Base-by-base conservation (phyloP, 2,797 vertebrate species). In the Squalus acanthias region DNA sequence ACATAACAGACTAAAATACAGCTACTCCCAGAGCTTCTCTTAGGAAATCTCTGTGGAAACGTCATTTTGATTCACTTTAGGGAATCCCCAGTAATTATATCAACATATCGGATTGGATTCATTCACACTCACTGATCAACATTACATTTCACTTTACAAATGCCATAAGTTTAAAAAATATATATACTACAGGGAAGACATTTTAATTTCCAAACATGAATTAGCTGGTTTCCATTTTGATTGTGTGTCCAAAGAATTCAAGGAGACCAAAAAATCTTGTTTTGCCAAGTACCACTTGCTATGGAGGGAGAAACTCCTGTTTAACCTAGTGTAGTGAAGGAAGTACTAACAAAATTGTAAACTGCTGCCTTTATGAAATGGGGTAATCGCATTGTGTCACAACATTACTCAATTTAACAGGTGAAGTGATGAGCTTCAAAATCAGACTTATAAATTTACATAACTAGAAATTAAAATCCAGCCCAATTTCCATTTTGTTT, bases 181-280 rank as follows among this genome's bases (percentile, higher is more conserved):
- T 92, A 63, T 65, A n/a, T 15, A 91, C 53, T 15, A 63, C 0
- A n/a, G 15, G 91, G 65, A 91, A 67, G n/a, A n/a, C 7, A 24
- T 93, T 33, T 91, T 91, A n/a, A 93, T 65, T 65, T 92, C 13
- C 60, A 39, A 93, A 39, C n/a, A 67, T 93, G 20, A 93, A 93
- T 67, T 67, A 67, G 63, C 57, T 26, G 9, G 50, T 8, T 63
- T 33, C 57, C 7, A 65, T 63, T 33, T 91, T 20, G 29, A 93
- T 67, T 39, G 15, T 10, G 60, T 39, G 12, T 13, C 63, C 63
- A 93, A 91, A 91, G 29, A 91, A 91, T 3, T 91, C 57, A 89
- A 53, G 29, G 33, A 76, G 20, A 85, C 57, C 29, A 33, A 60
- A 89, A 12, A 89, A 57, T 1, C 57, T 5, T 3, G 17, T 13